These are phyloP conservation scores for Capitulum mitella DNA, from an alignment of 2,888 invertebrate species.

Conservation along the genomic window DNA sequence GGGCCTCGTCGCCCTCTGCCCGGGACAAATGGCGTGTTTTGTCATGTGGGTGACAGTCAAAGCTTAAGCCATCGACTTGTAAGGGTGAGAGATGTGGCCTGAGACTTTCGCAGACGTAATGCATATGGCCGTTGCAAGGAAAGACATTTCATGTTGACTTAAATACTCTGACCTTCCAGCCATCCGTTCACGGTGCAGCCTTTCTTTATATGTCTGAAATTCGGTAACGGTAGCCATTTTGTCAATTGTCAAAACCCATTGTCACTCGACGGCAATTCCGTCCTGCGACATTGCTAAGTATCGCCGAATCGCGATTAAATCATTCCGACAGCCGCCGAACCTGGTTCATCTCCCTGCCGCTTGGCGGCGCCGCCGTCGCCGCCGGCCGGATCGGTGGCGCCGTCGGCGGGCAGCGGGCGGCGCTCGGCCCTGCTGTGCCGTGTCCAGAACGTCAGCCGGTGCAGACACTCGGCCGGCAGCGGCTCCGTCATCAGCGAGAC, in stretches of 20 bases:
- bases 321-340: too few relatives aligned
- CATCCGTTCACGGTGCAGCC: too few relatives aligned
- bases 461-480: constrained; percentile 42
- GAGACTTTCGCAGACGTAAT: too few relatives aligned
- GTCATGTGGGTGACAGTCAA: neutral
- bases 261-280: neutral
- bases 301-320: too few relatives aligned
- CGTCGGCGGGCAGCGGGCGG: constrained; percentile 31
- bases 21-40: too few relatives aligned
- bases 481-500: constrained; percentile 48
- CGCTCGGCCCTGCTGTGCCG: constrained; percentile 31
- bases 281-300: too few relatives aligned
- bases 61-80: neutral
- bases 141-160: too few relatives aligned
- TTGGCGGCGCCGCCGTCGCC: neutral
- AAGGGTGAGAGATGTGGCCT: neutral
- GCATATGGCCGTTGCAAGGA: too few relatives aligned
- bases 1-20: neutral
- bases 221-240: too few relatives aligned
- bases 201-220: too few relatives aligned
- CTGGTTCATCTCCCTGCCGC: neutral
- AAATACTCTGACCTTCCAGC: too few relatives aligned
- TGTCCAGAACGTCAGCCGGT: constrained; percentile 34
- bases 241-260: neutral
- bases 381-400: neutral